These are phyloP conservation scores for Pteropus alecto DNA, from an alignment of 2,113 vertebrate species.

Conservation along the genomic window DNA sequence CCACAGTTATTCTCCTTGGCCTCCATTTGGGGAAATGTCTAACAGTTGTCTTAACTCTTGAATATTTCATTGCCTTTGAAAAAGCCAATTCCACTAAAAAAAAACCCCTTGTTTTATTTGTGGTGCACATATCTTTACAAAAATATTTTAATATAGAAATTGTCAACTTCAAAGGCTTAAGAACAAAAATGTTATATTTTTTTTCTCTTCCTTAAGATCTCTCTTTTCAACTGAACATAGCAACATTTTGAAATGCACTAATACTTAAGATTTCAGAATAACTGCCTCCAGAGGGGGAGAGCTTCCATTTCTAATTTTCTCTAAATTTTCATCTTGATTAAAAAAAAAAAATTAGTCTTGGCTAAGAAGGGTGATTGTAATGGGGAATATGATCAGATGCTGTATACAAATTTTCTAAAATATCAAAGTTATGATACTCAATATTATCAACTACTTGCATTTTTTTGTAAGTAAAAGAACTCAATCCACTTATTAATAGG, in stretches of 20 bases:
- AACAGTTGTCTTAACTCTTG: background rate
- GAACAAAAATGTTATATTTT: background rate
- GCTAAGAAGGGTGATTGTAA: background rate
- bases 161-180: constrained; percentile 32
- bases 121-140: background rate
- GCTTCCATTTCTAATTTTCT: background rate
- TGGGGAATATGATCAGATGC: background rate
- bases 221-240: background rate
- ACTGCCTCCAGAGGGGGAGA: background rate
- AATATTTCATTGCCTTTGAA: constrained; percentile 3
- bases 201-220: background rate
- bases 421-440: background rate
- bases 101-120: background rate
- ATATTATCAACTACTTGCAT: background rate
- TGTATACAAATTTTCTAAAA: background rate
- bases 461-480: background rate
- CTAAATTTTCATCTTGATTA: background rate
- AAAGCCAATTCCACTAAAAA: background rate
- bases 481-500: background rate
- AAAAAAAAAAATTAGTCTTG: background rate
- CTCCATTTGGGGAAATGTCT: constrained; percentile 10
- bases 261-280: constrained; percentile 25
- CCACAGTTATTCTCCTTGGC: background rate
- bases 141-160: background rate
- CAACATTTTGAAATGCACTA: constrained; percentile 18